These are phyloP conservation scores for Heteropelma amictum DNA, from an alignment of 2,888 invertebrate genomes.

Conservation along the genomic window DNA sequence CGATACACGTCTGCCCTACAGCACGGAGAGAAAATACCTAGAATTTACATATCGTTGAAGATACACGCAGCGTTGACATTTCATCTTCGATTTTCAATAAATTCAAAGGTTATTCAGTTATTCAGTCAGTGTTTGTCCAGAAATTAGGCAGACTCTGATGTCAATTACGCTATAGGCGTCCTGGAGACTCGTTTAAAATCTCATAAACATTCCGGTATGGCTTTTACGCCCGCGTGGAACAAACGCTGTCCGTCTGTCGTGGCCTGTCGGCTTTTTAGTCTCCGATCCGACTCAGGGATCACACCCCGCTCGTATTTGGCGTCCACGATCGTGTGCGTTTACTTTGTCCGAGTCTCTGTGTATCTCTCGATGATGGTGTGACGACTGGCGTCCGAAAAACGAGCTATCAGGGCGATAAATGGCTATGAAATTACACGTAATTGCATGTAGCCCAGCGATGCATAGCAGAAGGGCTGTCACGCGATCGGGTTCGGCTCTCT, in stretches of 20 bases:
- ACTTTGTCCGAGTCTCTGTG: slow-evolving; percentile 8
- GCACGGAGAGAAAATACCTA: neutral
- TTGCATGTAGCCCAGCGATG: slow-evolving; percentile 62
- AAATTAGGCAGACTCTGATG: too few species aligned
- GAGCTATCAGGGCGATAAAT: slow-evolving; percentile 65
- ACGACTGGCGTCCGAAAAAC: slow-evolving; percentile 62
- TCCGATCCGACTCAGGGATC: slow-evolving; percentile 12
- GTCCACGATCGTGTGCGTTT: too few species aligned
- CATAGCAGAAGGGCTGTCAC: slow-evolving; percentile 66
- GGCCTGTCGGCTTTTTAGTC: slow-evolving; percentile 8
- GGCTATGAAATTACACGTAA: slow-evolving; percentile 68
- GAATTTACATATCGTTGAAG: neutral
- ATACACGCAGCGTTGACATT: neutral
- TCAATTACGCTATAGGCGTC: too few species aligned
- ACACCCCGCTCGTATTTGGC: slow-evolving; percentile 8
- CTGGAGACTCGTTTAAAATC: slow-evolving; percentile 1
- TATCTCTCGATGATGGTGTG: slow-evolving; percentile 53
- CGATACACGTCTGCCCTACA: slow-evolving; percentile 22
- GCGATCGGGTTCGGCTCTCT: slow-evolving; percentile 70
- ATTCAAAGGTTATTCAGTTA: too few species aligned
- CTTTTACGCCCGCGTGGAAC: neutral
- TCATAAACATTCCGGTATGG: neutral
- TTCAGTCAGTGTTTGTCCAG: too few species aligned
- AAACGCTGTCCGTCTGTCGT: slow-evolving; percentile 13
- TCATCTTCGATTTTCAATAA: slow-evolving; percentile 1